Evolutionary conservation across 2,113 vertebrate genomes (phyloP).

Genomic region (Talpa occidentalis): DNA sequence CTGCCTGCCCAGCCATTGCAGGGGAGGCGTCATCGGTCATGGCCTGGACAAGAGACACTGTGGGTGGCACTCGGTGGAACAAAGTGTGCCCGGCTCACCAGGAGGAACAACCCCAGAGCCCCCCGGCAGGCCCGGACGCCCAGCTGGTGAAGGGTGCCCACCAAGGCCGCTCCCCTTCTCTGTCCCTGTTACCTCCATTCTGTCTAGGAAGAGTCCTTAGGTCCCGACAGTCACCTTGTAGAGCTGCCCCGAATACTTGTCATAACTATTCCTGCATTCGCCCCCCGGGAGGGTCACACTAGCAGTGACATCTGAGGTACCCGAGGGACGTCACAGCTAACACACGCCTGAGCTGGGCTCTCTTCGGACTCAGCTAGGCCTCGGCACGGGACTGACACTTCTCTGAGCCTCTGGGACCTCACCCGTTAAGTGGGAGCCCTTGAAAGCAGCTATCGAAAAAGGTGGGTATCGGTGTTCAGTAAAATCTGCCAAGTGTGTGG

Average conservation of each 20-base stretch:
- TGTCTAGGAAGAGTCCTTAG: neutral
- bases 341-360: neutral
- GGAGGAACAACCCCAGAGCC: no score
- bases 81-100: accelerated
- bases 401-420: no score
- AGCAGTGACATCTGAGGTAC: neutral
- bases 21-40: neutral
- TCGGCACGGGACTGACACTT: no score
- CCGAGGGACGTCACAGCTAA: neutral
- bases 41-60: neutral
- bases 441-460: no score
- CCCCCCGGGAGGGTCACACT: neutral
- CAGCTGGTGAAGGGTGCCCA: no score
- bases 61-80: neutral
- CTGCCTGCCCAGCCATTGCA: neutral
- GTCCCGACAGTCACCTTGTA: no score
- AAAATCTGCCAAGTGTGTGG: no score
- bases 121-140: no score
- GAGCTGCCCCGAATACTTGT: no score
- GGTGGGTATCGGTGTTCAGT: neutral
- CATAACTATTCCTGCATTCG: no score
- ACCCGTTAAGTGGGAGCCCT: neutral
- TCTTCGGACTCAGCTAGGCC: neutral
- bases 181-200: no score
- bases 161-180: neutral